These are phyloP conservation scores for Eupithecia centaureata DNA, from an alignment of 2,888 invertebrate species.

Conservation along the genomic window DNA sequence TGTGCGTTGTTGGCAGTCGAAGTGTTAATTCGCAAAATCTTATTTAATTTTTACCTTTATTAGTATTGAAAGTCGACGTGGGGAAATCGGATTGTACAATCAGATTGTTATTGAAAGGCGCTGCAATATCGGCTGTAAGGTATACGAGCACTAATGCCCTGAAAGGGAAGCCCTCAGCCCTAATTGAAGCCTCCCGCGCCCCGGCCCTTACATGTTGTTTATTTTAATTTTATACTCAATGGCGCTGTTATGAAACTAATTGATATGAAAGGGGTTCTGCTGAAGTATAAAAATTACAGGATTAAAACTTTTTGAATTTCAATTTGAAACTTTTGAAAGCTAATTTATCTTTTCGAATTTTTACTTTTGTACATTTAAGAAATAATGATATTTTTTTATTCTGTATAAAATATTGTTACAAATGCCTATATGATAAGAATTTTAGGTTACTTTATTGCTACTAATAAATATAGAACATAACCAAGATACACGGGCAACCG, in stretches of 20 bases:
- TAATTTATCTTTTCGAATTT: neutral
- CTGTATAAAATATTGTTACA: no score
- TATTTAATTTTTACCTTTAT: constrained; percentile 10
- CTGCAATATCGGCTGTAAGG: constrained; percentile 18
- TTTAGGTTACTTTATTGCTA: no score
- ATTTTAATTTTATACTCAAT: constrained; percentile 31
- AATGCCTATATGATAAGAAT: no score
- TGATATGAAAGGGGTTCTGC: neutral
- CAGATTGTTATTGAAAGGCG: constrained; percentile 33
- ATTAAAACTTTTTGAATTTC: neutral
- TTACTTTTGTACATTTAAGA: no score
- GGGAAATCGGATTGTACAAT: constrained; percentile 22
- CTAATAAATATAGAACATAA: neutral
- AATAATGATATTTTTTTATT: no score
- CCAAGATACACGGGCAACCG: neutral
- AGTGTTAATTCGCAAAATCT: constrained; percentile 15
- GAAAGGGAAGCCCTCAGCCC: constrained; percentile 27
- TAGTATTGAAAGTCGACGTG: constrained; percentile 20
- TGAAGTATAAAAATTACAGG: neutral
- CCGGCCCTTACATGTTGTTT: constrained; percentile 32
- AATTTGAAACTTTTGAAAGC: neutral
- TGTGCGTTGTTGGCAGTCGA: neutral
- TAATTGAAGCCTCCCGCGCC: constrained; percentile 23
- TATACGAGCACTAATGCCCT: constrained; percentile 18
- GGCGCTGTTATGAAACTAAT: constrained; percentile 11